A percentile compares a stretch with the other conserved stretches of the same genome.
phyloP scores from a whole-genome alignment of 2,888 invertebrate species.

The Auanema sp. region DNA sequence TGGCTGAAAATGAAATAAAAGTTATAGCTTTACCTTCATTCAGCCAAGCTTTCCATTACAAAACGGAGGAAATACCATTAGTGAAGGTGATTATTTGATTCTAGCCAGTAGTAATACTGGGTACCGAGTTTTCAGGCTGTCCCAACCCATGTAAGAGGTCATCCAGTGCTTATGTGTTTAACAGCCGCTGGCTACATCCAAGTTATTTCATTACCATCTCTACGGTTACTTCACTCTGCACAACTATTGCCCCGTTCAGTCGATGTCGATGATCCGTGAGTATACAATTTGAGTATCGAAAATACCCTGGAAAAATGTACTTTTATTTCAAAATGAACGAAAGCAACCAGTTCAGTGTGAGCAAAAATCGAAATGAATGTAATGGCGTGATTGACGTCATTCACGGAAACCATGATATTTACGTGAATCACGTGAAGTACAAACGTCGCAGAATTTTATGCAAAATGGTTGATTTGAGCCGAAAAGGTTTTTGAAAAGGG shows the following conservation, averaged over 20 bases:
- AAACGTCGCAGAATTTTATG: too few relatives aligned
- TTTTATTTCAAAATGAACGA: too few relatives aligned
- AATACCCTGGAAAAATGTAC: conserved; percentile 4
- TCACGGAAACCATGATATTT: too few relatives aligned
- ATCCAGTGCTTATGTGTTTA: conserved; percentile 56
- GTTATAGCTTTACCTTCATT: conserved; percentile 57
- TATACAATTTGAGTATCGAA: conserved; percentile 19
- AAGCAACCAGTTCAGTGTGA: too few relatives aligned
- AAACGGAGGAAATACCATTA: conserved; percentile 55
- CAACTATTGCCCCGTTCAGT: conserved; percentile 81
- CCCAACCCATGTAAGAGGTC: conserved; percentile 54
- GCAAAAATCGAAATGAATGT: too few relatives aligned
- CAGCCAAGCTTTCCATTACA: conserved; percentile 50
- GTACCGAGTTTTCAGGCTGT: conserved; percentile 31
- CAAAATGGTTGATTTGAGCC: not conserved
- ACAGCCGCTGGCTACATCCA: conserved; percentile 72
- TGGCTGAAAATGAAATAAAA: conserved; percentile 56
- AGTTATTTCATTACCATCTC: conserved; percentile 91
- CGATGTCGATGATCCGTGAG: conserved; percentile 62
- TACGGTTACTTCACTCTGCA: conserved; percentile 86
- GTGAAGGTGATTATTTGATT: conserved; percentile 42
- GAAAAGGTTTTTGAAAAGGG: not conserved
- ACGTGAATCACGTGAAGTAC: too few relatives aligned
- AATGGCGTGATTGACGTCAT: too few relatives aligned
- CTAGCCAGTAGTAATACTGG: not conserved